Percentiles rank a stretch among this genome's conserved stretches.
These are phyloP conservation scores for Psilopsiagon aymara DNA, from an alignment of 2,113 vertebrate species.

Conservation along the genomic window DNA sequence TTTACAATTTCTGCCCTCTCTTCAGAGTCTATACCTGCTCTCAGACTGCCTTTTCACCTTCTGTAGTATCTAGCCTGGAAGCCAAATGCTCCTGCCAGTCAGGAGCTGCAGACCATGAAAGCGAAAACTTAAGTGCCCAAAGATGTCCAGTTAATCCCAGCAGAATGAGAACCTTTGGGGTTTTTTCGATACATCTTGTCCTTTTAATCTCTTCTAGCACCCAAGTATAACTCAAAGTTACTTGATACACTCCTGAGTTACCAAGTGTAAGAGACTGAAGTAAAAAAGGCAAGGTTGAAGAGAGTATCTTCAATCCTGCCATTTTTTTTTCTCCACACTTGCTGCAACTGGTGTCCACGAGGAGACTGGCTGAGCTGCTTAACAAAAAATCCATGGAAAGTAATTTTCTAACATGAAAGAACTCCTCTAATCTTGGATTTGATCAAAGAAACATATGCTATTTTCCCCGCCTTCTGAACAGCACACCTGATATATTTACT, in stretches of 20 bases:
- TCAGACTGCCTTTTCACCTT: neutral
- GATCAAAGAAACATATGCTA: neutral
- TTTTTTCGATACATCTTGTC: neutral
- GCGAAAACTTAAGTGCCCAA: neutral
- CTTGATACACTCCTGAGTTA: neutral
- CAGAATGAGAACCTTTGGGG: neutral
- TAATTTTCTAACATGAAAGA: neutral
- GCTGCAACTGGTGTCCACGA: neutral
- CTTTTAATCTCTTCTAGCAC: neutral
- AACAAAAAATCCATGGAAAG: neutral
- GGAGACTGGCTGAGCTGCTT: neutral
- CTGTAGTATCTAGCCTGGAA: neutral
- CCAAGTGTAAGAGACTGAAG: neutral
- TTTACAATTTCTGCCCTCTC: neutral
- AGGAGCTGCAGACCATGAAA: neutral
- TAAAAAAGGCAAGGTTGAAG: neutral
- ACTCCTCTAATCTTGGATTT: neutral
- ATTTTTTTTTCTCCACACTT: neutral
- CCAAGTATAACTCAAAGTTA: neutral
- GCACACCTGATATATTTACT: neutral
- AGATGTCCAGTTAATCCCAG: neutral
- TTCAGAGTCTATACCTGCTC: neutral
- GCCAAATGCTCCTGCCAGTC: neutral
- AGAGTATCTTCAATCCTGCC: neutral
- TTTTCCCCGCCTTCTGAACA: neutral